phyloP scores from a whole-genome alignment of 2,797 vertebrate species.

The Semaprochilodus insignis region DNA sequence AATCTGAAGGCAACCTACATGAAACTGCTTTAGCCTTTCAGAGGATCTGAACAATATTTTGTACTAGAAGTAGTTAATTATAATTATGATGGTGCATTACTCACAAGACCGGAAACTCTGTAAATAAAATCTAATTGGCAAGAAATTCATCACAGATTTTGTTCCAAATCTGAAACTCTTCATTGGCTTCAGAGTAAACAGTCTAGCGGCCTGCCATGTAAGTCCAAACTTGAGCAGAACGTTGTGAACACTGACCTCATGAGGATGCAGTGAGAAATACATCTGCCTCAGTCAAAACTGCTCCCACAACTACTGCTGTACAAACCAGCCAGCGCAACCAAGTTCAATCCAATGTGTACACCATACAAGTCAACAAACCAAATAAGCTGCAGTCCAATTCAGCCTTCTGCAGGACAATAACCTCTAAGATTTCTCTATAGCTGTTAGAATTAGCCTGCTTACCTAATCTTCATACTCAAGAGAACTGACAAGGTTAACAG shows the following conservation, averaged over 20 bases:
- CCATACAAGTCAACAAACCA: constrained; percentile 34
- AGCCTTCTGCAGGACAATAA: constrained; percentile 11
- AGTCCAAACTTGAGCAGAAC: constrained; percentile 50
- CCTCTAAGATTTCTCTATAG: constrained; percentile 21
- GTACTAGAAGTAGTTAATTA: background rate
- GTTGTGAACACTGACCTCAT: constrained; percentile 80
- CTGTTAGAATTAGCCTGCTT: background rate
- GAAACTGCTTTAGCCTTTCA: background rate
- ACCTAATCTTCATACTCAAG: background rate
- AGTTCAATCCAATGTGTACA: constrained; percentile 70
- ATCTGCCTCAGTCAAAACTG: constrained; percentile 22
- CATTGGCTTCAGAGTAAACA: constrained; percentile 20
- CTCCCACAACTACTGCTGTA: constrained; percentile 2
- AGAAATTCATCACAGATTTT: background rate
- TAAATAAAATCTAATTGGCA: background rate
- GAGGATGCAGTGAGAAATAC: constrained; percentile 73
- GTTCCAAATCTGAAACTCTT: constrained; percentile 30
- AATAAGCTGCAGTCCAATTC: constrained; percentile 32
- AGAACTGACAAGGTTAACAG: background rate
- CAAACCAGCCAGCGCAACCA: constrained; percentile 7
- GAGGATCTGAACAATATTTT: background rate
- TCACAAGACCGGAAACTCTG: background rate
- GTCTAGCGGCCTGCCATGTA: constrained; percentile 27
- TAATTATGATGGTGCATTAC: background rate
- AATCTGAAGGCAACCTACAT: background rate